A percentile compares a stretch with the other conserved stretches of the same genome.
Conservation (phyloP, 1,140 invertebrate species). For the Micrasema minimum region DNA sequence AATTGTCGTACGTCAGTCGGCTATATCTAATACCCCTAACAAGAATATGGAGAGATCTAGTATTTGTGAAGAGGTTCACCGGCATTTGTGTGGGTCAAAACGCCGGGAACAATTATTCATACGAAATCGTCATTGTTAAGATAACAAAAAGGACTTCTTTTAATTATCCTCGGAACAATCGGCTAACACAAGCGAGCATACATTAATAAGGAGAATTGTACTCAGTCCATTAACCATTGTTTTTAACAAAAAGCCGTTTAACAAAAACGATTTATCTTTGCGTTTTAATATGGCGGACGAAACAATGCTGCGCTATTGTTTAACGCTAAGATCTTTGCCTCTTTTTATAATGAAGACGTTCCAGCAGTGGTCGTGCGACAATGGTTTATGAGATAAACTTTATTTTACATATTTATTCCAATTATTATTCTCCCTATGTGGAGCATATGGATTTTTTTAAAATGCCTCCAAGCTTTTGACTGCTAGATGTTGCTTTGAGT, state of each 20-base stretch:
- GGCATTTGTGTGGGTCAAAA: constrained; percentile 31
- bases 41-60: too few relatives aligned
- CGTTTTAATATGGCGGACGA: constrained; percentile 44
- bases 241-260: constrained; percentile 53
- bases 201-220: constrained; percentile 47
- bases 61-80: too few relatives aligned
- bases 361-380: constrained; percentile 1
- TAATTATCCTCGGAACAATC: constrained; percentile 42
- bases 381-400: too few relatives aligned
- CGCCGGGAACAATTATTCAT: constrained; percentile 29
- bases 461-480: too few relatives aligned
- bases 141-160: constrained; percentile 43
- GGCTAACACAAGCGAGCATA: constrained; percentile 28
- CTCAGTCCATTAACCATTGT: constrained; percentile 51
- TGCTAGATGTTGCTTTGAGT: too few relatives aligned
- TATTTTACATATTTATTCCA: too few relatives aligned
- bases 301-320: constrained; percentile 49
- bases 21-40: too few relatives aligned
- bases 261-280: constrained; percentile 52
- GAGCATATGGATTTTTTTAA: too few relatives aligned
- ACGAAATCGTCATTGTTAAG: constrained; percentile 29
- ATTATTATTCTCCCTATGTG: too few relatives aligned
- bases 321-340: constrained; percentile 26
- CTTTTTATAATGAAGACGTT: constrained; percentile 49
- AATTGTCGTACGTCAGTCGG: too few relatives aligned